These are phyloP conservation scores for Neomonachus schauinslandi DNA, from an alignment of 2,113 vertebrate genomes.

Conservation along the genomic window DNA sequence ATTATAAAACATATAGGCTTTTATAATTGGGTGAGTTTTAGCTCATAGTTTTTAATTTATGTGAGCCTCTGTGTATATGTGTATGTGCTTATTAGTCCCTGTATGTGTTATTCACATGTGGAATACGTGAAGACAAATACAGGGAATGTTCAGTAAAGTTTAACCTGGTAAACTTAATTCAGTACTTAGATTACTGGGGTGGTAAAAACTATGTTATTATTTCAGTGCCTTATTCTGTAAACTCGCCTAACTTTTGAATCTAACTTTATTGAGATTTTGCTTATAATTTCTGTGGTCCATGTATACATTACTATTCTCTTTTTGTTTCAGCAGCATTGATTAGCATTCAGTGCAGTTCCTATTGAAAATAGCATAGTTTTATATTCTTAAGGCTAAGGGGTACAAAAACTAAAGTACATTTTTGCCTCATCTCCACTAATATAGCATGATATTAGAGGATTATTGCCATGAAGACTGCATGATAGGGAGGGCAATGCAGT, in stretches of 20 bases:
- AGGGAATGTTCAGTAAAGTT: neutral
- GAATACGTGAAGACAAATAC: neutral
- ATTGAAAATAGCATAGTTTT: neutral
- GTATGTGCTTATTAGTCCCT: neutral
- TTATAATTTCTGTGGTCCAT: neutral
- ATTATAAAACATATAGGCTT: neutral
- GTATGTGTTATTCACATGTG: neutral
- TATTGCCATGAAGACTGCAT: neutral
- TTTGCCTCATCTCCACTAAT: neutral
- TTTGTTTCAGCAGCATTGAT: neutral
- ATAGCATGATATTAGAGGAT: neutral
- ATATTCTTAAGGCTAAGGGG: neutral
- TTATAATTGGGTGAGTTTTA: neutral
- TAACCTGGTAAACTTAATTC: neutral
- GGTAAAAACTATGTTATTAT: neutral
- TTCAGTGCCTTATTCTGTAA: neutral
- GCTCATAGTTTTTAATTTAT: neutral
- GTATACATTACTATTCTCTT: neutral
- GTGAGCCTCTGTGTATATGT: neutral
- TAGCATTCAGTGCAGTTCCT: constrained; percentile 2
- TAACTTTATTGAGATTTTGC: neutral
- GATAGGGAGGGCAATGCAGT: neutral
- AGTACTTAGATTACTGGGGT: neutral
- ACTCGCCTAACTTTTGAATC: neutral
- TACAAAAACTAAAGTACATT: neutral